These are phyloP conservation scores for Rhagonycha lutea DNA, from an alignment of 2,888 invertebrate species.

Conservation along the genomic window DNA sequence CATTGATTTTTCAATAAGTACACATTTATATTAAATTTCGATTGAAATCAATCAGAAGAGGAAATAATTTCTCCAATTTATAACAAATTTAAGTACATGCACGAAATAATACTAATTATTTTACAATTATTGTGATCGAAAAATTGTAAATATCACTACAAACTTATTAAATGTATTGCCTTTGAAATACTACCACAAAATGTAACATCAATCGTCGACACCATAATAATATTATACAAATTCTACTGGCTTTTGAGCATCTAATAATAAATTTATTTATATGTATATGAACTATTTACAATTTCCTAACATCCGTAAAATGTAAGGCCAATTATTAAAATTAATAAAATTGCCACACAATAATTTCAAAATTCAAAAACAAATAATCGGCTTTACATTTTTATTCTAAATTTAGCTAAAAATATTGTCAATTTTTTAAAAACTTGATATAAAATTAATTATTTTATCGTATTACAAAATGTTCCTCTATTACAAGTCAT, in stretches of 20 bases:
- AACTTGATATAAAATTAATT: constrained; percentile 11
- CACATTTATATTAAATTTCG: not conserved
- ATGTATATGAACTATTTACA: constrained; percentile 19
- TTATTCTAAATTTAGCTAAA: constrained; percentile 20
- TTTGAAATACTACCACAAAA: constrained; percentile 5
- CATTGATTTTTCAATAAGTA: not conserved
- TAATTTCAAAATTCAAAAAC: not conserved
- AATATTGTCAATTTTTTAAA: constrained; percentile 26
- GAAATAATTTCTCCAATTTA: not conserved
- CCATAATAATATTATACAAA: not conserved
- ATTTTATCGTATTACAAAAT: not conserved
- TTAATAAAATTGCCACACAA: not conserved
- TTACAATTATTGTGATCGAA: not conserved
- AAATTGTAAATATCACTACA: constrained; percentile 5
- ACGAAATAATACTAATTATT: not conserved
- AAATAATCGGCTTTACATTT: constrained; percentile 17
- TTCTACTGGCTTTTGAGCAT: constrained; percentile 19
- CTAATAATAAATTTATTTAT: constrained; percentile 12
- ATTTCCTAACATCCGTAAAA: constrained; percentile 23
- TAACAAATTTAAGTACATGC: not conserved
- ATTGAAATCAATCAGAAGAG: not conserved
- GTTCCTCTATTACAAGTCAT: not conserved
- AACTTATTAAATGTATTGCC: constrained; percentile 12
- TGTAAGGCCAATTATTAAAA: constrained; percentile 16
- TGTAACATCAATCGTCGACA: not conserved